These are phyloP conservation scores for Calliopsis andreniformis DNA, from an alignment of 1,140 invertebrate genomes.

Conservation along the genomic window DNA sequence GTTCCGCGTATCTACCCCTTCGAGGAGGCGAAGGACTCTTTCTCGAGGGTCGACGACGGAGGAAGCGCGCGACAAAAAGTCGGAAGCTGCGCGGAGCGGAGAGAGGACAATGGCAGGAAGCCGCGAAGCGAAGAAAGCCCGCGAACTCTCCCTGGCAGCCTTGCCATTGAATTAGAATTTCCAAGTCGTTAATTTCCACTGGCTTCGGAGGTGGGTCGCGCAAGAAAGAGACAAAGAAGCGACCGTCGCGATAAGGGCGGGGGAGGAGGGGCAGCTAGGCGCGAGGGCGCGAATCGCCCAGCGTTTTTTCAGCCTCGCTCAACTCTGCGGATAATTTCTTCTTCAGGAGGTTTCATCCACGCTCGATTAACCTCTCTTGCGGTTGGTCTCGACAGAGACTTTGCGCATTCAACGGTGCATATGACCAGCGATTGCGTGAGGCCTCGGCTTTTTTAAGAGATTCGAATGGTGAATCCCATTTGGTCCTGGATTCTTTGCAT, in stretches of 20 bases:
- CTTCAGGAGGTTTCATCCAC: slow-evolving; percentile 46
- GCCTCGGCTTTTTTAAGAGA: slow-evolving; percentile 8
- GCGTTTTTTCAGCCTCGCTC: slow-evolving; percentile 8
- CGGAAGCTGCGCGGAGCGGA: background rate
- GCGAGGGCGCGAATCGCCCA: slow-evolving; percentile 3
- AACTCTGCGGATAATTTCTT: slow-evolving; percentile 52
- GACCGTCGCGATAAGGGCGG: background rate
- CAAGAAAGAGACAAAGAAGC: slow-evolving; percentile 42
- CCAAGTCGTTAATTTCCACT: slow-evolving; percentile 66
- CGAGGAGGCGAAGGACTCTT: background rate
- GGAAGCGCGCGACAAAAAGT: slow-evolving; percentile 28
- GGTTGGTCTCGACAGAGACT: slow-evolving; percentile 41
- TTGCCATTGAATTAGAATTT: slow-evolving; percentile 70
- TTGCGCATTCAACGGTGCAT: slow-evolving; percentile 50
- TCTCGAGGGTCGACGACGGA: background rate
- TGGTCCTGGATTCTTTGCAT: no score
- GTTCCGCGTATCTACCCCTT: background rate
- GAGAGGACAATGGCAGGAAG: slow-evolving; percentile 37
- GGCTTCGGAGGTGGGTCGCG: slow-evolving; percentile 30
- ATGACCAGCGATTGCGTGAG: slow-evolving; percentile 42
- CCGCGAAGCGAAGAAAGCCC: slow-evolving; percentile 53
- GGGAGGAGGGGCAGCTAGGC: background rate
- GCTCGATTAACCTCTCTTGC: slow-evolving; percentile 61
- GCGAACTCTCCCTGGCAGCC: slow-evolving; percentile 44
- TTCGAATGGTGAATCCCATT: no score